Evolutionary conservation across 1,140 invertebrate species (phyloP).

Genomic region (Melipona quadrifasciata): DNA sequence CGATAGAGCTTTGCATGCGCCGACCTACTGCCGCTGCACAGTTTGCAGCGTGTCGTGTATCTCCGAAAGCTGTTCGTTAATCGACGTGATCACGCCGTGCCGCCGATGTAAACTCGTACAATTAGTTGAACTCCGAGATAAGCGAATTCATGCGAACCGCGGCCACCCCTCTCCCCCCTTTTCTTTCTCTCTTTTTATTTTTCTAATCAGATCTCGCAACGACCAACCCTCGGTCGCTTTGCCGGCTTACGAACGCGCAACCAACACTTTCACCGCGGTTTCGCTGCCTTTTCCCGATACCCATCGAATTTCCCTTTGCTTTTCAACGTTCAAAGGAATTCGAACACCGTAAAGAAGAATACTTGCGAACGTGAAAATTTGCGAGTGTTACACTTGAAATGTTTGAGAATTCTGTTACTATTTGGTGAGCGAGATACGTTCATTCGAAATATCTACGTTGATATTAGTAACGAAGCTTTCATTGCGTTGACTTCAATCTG

Average conservation of each 20-base stretch:
- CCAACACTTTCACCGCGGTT: background rate
- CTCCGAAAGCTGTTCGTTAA: slow-evolving; percentile 43
- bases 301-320: background rate
- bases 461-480: background rate
- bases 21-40: slow-evolving; percentile 47
- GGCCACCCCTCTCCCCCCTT: too few species aligned
- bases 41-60: slow-evolving; percentile 47
- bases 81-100: slow-evolving; percentile 41
- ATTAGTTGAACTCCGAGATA: slow-evolving; percentile 35
- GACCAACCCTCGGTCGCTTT: too few species aligned
- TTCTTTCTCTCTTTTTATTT: background rate
- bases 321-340: background rate
- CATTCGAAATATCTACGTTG: too few species aligned
- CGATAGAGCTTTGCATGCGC: slow-evolving; percentile 53
- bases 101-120: slow-evolving; percentile 33
- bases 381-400: too few species aligned
- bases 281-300: too few species aligned
- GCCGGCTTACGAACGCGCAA: background rate
- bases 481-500: background rate
- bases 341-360: background rate
- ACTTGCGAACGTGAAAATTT: background rate
- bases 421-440: too few species aligned
- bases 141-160: slow-evolving; percentile 4
- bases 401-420: too few species aligned
- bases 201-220: background rate